These are phyloP conservation scores for Heliconius sara DNA, from an alignment of 2,888 invertebrate species.

Conservation along the genomic window DNA sequence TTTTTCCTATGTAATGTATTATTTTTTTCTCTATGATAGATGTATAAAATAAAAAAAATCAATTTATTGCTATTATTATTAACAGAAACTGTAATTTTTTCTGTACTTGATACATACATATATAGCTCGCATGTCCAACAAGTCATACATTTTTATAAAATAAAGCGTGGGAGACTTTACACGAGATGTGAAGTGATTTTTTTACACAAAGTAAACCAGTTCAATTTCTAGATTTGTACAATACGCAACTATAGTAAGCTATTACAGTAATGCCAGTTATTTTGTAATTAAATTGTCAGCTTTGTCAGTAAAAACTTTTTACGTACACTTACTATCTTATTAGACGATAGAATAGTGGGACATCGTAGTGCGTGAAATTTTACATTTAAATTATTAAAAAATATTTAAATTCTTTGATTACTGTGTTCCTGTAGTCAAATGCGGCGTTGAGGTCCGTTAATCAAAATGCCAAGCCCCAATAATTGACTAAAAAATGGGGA, in stretches of 20 bases:
- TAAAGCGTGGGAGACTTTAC: slow-evolving; percentile 30
- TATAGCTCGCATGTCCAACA: slow-evolving; percentile 42
- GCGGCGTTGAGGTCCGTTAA: too few species aligned
- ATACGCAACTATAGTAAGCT: not conserved
- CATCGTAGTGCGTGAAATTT: too few species aligned
- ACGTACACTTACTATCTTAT: too few species aligned
- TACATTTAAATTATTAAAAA: too few species aligned
- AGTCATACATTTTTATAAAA: slow-evolving; percentile 18
- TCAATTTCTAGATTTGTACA: slow-evolving; percentile 1
- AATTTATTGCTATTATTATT: not conserved
- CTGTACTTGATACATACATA: slow-evolving; percentile 48
- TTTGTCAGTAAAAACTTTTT: not conserved
- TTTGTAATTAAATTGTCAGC: not conserved
- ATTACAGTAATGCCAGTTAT: not conserved
- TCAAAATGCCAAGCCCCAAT: too few species aligned
- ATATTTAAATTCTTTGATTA: too few species aligned
- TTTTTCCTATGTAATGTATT: too few species aligned
- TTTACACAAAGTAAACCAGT: slow-evolving; percentile 25
- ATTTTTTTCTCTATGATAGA: not conserved
- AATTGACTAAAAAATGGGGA: too few species aligned
- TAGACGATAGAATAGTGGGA: too few species aligned
- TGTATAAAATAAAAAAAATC: not conserved
- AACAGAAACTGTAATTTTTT: not conserved
- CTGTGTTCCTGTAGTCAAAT: too few species aligned
- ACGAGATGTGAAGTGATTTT: slow-evolving; percentile 24